Base-by-base conservation (phyloP, 2,113 vertebrate genomes). In the Helogale parvula region DNA sequence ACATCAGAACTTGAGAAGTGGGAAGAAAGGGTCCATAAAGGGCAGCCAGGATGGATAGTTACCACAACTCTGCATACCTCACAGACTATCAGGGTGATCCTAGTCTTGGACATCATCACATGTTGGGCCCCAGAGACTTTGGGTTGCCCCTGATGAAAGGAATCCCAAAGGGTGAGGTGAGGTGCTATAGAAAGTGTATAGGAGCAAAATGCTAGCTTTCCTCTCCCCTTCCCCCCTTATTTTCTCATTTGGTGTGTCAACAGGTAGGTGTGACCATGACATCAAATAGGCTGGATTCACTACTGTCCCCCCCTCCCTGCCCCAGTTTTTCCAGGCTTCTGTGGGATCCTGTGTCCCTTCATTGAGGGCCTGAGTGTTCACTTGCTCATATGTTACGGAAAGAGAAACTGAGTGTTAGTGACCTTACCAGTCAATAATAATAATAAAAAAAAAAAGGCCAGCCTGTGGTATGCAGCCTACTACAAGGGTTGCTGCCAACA, bases 191-290 rank as follows among this genome's bases (percentile, higher is more conserved):
- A 9, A 85, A 90, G 72, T 47, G 35, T 5, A 65, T 9, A 81
- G 38, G 41, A 57, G 23, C 2, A 72, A 81, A 35, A 57, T 2
- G 52, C 10, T 45, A 33, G 82, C 8, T 80, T 82, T 86, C 38
- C 71, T n/a, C 5, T 69, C 41, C 23, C 54, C 10, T 38, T 54
- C 4, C 2, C 41, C 5, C 11, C 9, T 60, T 87, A n/a, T 74
- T 60, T 90, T 95, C 80, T 88, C 38, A 90, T 69, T 84, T 92
- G 66, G 29, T 79, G 41, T 89, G 60, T 74, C 45, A 63, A 31
- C 17, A 87, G 38, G 52, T 50, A 23, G 45, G 4, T 7, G n/a
- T 6, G 13, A 7, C 31, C 12, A 79, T 38, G n/a, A 3, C n/a
- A 88, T 93, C 47, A 71, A 16, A 91, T 68, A 38, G 60, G 14